A percentile compares a stretch with the other conserved stretches of the same genome.
These are phyloP conservation scores for Clarias fuscus DNA, from an alignment of 2,797 vertebrate genomes.

Conservation along the genomic window DNA sequence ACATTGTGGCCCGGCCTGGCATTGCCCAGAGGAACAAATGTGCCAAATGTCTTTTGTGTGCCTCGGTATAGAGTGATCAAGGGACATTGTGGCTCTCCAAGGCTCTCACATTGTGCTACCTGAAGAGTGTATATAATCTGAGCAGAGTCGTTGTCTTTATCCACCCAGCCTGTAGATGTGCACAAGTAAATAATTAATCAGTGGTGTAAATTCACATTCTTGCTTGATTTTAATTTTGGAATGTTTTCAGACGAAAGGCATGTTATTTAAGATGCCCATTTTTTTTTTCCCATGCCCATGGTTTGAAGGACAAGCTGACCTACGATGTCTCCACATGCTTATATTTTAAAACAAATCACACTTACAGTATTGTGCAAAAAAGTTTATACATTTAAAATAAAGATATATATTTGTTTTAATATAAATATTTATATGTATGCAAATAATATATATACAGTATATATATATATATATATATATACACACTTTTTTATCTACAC, in stretches of 20 bases:
- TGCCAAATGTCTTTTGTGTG: constrained; percentile 66
- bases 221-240: background rate
- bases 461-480: no score
- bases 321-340: background rate
- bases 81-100: constrained; percentile 56
- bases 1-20: constrained; percentile 31
- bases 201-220: background rate
- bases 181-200: constrained; percentile 5
- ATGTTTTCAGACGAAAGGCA: background rate
- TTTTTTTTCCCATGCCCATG: background rate
- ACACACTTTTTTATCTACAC: no score
- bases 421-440: no score
- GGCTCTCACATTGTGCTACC: constrained; percentile 63
- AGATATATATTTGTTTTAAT: no score
- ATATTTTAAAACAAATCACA: background rate
- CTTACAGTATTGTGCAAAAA: no score
- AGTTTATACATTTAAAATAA: no score
- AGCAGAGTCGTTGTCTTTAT: constrained; percentile 59
- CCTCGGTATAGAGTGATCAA: constrained; percentile 77
- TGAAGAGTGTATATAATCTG: constrained; percentile 78
- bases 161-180: constrained; percentile 71
- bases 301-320: background rate
- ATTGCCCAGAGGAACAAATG: constrained; percentile 68
- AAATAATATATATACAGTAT: no score
- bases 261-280: background rate